Evolutionary conservation across 1,140 invertebrate genomes (phyloP).

Genomic region (Pachypeltis micranthus): DNA sequence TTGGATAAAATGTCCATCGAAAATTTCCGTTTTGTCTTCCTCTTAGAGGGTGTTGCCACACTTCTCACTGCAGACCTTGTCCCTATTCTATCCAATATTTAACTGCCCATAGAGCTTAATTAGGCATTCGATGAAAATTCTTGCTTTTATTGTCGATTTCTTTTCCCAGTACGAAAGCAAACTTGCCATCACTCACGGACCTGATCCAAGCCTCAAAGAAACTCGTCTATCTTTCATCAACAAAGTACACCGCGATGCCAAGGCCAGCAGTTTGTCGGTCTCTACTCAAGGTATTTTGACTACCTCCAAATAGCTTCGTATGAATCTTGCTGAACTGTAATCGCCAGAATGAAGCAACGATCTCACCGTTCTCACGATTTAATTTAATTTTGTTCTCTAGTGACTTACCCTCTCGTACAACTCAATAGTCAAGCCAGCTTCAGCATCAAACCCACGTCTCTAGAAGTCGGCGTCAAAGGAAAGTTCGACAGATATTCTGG

Average conservation of each 20-base stretch:
- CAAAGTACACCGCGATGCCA: background rate
- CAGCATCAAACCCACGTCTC: constrained; percentile 6
- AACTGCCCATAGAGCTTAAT: no score
- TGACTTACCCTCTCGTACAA: constrained; percentile 20
- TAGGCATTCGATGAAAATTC: background rate
- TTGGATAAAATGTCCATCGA: no score
- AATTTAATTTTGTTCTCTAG: constrained; percentile 14
- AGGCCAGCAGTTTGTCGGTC: constrained; percentile 31
- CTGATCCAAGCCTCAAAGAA: constrained; percentile 43
- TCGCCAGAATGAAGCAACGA: no score
- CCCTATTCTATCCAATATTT: no score
- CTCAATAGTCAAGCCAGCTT: constrained; percentile 12
- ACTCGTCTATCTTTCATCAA: constrained; percentile 39
- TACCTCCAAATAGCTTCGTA: constrained; percentile 31
- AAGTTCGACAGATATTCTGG: constrained; percentile 19
- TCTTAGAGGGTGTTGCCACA: no score
- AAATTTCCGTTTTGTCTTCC: no score
- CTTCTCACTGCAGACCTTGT: no score
- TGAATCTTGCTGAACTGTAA: background rate
- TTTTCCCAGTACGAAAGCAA: constrained; percentile 32
- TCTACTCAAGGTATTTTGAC: background rate
- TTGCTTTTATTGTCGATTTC: no score
- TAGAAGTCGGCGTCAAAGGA: constrained; percentile 14
- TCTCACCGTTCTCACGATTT: no score
- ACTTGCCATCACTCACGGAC: constrained; percentile 46